Evolutionary conservation across 2,113 vertebrate genomes (phyloP).

Genomic region (Myocastor coypus): DNA sequence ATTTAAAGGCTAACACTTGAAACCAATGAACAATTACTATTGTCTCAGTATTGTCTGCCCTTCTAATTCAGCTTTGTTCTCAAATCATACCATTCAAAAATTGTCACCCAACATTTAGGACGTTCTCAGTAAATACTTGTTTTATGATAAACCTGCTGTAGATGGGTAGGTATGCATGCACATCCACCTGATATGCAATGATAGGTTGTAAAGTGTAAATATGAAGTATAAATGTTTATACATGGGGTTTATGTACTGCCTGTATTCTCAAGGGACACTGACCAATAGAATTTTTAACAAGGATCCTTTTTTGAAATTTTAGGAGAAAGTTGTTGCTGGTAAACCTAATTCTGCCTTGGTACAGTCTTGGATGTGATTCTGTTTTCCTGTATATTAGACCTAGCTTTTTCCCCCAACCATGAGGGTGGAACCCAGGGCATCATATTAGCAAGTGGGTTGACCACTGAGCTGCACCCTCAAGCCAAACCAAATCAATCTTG

Average conservation of each 20-base stretch:
- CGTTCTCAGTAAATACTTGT: background rate
- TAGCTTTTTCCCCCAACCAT: background rate
- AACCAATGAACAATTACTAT: background rate
- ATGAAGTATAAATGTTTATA: background rate
- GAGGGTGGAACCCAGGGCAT: background rate
- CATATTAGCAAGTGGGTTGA: no score
- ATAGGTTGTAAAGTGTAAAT: background rate
- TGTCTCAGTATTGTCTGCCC: background rate
- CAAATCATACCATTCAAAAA: background rate
- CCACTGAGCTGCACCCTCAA: background rate
- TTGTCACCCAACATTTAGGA: background rate
- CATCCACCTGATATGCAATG: background rate
- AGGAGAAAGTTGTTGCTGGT: background rate
- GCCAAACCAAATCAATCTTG: background rate
- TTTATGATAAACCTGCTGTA: conserved; percentile 26
- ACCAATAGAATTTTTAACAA: background rate
- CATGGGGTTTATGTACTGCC: background rate
- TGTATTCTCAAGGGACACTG: background rate
- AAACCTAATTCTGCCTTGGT: background rate
- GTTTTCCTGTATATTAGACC: background rate
- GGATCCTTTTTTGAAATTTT: background rate
- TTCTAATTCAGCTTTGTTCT: background rate
- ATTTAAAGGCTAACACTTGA: background rate
- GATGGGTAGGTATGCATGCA: background rate
- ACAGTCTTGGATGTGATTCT: background rate